Evolutionary conservation across 2,888 invertebrate genomes (phyloP).

Genomic region (Andricus curvator): DNA sequence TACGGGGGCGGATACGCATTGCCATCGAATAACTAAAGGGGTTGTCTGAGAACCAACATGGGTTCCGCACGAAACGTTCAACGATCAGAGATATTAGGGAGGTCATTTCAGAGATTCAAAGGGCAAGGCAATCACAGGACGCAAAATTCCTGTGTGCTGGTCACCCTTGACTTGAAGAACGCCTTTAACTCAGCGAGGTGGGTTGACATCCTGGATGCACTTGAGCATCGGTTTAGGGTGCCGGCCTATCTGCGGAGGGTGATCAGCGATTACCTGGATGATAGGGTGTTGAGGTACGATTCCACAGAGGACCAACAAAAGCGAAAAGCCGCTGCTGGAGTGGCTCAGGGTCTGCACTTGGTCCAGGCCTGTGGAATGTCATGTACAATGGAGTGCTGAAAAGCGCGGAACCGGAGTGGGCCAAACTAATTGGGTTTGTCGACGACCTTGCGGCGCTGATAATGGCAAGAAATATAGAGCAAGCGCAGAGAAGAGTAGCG

Average conservation of each 20-base stretch:
- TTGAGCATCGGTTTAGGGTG: conserved; percentile 52
- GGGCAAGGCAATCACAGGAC: conserved; percentile 28
- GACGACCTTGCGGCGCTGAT: not conserved
- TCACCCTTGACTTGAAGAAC: conserved; percentile 33
- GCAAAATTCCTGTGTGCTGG: conserved; percentile 48
- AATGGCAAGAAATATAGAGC: not conserved
- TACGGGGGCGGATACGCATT: conserved; percentile 38
- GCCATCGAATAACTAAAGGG: not conserved
- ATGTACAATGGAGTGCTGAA: too few species aligned
- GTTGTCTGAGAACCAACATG: conserved; percentile 2
- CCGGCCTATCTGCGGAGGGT: conserved; percentile 49
- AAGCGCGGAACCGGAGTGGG: too few species aligned
- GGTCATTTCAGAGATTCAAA: conserved; percentile 42
- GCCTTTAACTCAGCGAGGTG: conserved; percentile 54
- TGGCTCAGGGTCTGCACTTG: too few species aligned
- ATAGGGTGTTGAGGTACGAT: conserved; percentile 47
- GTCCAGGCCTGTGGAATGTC: too few species aligned
- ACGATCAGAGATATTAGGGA: conserved; percentile 50
- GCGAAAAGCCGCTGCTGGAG: not conserved
- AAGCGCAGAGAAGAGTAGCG: conserved; percentile 7
- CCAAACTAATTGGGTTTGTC: too few species aligned
- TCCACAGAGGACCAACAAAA: conserved; percentile 7
- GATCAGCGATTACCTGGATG: conserved; percentile 49
- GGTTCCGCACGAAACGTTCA: conserved; percentile 37
- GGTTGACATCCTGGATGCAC: conserved; percentile 49